Base-by-base conservation (phyloP, 2,797 vertebrate species). In the Oreochromis mossambicus region DNA sequence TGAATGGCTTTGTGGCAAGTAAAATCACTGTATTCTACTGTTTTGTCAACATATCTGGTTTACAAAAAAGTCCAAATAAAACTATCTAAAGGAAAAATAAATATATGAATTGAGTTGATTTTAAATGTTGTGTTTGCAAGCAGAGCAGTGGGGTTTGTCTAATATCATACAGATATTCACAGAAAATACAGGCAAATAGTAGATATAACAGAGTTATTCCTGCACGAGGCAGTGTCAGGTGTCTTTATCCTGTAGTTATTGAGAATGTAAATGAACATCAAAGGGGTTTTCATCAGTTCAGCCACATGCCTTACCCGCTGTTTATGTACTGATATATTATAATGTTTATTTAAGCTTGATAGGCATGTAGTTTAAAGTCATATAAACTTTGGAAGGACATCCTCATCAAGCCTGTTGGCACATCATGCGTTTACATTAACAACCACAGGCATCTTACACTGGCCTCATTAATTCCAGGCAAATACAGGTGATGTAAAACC, bases 401-500 rank as follows among this genome's bases (percentile, higher is more conserved):
- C 84, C 24, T 81, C 46, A 85, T 89, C n/a, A 55, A 58, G 85
- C 83, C 54, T 29, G 70, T 54, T 56, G 21, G 55, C 83, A 75
- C 79, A 55, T 81, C 52, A 63, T 29, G 83, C 13, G 38, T 87
- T 86, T 73, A 77, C 75, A 83, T 82, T 83, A 61, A 86, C 51
- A 81, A 81, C 82, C 68, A 56, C 54, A 68, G 86, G 79, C 82
- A 54, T 77, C 76, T 82, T 78, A 85, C 82, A 82, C 19, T 81
- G 2, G 86, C 78, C 76, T 56, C 87, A 85, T 93, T 80, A 86
- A 92, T 89, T 88, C 89, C 61, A 79, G 46, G 80, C 58, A 79
- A 86, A 82, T 81, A 81, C 81, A 87, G 89, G 77, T 86, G 81
- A 91, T 56, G 78, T 86, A 34, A 84, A 79, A 80, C 78, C 15